Evolutionary conservation across 2,888 invertebrate genomes (phyloP), one percentile per base, ranked within the genome.

Genomic region (Phrixothrix hirtus): DNA sequence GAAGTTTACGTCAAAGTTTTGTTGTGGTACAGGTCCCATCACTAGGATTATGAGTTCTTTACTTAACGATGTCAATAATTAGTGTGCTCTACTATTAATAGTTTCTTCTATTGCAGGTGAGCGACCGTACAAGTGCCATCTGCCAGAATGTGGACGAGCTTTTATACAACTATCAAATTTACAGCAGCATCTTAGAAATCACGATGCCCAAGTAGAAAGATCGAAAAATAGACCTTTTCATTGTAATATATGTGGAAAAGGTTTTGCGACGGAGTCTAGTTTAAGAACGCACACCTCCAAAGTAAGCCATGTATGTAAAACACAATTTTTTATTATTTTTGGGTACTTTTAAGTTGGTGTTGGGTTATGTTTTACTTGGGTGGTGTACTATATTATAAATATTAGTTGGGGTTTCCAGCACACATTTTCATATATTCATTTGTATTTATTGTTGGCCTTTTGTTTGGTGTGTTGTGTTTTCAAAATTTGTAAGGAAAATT

Each of bases 131-230:
- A 93, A 95, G 79, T 97, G 96, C 77, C 94, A 94, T 77, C 83
- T 95, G 66, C 92, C 94, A 47, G 95, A 95, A 71, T 96, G 96
- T 76, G 95, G 95, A 43, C 83, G 95, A 66, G 95, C 95, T 60
- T 96, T 96, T 80, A 96, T 95, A 74, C 96, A 96, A 79, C 83
- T 96, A 66, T 95, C 95, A 49, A 96, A 96, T 77, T 85, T 96
- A 7, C 95, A 96, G 74, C 96, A 96, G 75, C 95, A 96, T 76
- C 85, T 95, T 60, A 81, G 95, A 62, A 96, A 95, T 79, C 95
- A 96, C 78, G 96, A 95, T 74, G 94, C 95, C 51, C 95, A 95
- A 76, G 90, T 94, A 61, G 94, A 95, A 72, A 83, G 95, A 63
- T 93, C 95, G 71, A 95, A 95, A 78, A 95, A 94, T 79, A 83